Conservation (phyloP, 2,797 vertebrate species). For the Peromyscus melanophrys region DNA sequence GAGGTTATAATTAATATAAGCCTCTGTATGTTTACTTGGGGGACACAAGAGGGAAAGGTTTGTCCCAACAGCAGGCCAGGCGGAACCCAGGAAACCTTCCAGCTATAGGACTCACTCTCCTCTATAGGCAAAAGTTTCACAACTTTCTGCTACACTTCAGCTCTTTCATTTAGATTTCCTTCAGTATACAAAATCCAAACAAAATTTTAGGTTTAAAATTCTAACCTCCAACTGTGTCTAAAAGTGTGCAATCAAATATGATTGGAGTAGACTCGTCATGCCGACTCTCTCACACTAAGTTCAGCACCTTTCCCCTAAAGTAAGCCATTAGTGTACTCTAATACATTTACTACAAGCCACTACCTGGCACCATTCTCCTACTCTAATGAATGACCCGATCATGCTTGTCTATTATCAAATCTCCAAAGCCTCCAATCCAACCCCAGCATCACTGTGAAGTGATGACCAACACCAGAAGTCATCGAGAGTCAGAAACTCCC, state of each 20-base stretch:
- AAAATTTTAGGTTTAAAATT: neutral
- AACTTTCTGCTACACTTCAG: neutral
- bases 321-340: neutral
- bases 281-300: too few relatives aligned
- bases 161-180: neutral
- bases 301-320: neutral
- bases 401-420: neutral
- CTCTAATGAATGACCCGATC: neutral
- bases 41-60: too few relatives aligned
- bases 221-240: neutral
- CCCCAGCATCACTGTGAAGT: neutral
- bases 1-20: too few relatives aligned
- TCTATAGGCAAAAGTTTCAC: neutral
- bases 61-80: too few relatives aligned
- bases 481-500: neutral
- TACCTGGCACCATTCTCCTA: too few relatives aligned
- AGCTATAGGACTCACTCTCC: neutral
- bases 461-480: neutral
- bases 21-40: too few relatives aligned
- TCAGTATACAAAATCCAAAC: neutral
- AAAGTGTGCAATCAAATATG: neutral
- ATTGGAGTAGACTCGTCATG: too few relatives aligned
- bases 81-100: too few relatives aligned
- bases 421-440: neutral
- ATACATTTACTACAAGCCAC: neutral